Evolutionary conservation across 2,888 invertebrate genomes (phyloP), one percentile per base, ranked within the genome.

Genomic region (Agrochola litura): DNA sequence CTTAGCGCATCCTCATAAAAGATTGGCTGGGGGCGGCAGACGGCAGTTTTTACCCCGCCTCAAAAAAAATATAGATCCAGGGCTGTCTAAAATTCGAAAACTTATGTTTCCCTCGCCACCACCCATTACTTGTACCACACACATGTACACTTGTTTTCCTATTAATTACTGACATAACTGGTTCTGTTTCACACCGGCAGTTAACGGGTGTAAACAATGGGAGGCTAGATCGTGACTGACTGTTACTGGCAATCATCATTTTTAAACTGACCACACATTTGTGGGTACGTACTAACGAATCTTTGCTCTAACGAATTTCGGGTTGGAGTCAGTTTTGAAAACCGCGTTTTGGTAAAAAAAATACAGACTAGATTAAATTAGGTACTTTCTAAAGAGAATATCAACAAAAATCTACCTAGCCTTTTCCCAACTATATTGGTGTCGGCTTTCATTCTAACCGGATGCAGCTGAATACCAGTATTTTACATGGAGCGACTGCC

Each of bases 111-210:
- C 2, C 22, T 52, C 79, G 70, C 83, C 41, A 4, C 6, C 70
- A 10, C 65, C 41, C 10, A 3, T 12, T 19, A 30, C 73, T 75
- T 76, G 30, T 2, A 67, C 84, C 84, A 76, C 10, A 43, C 54
- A 30, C n/a, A 14, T 25, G 60, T 60, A 60, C 71, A 66, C 82
- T 83, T 88, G 86, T 88, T 88, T 87, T 76, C 83, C 67, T 78
- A 88, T 79, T 88, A 86, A 88, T 88, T 88, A 88, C 73, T 79
- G 64, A 19, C 75, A 79, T 66, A 87, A 88, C 87, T 84, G 82
- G 89, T 83, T 87, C 37, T 77, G 74, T 83, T 88, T 77, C 86
- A 86, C 86, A 86, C 84, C 70, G 58, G 52, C 72, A 61, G 56
- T 73, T 63, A 77, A 76, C 54, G 37, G 52, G 79, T 79, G 88